phyloP scores from a whole-genome alignment of 2,113 vertebrate species.

The Dasyornis broadbenti region DNA sequence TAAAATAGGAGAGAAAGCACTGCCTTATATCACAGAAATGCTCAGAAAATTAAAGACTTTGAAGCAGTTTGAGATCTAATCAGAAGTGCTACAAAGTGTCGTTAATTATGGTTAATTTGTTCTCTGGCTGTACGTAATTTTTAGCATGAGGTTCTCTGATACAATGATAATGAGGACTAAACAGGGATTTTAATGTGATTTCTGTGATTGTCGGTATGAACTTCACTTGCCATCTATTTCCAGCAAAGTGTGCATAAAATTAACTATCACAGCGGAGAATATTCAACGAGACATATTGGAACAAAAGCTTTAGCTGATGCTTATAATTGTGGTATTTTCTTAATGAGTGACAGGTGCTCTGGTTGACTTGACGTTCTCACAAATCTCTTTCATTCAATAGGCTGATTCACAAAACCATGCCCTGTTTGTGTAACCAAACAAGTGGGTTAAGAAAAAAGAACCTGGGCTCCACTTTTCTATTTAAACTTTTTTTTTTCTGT shows the following conservation, averaged over 20 bases:
- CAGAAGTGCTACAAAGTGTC: conserved; percentile 39
- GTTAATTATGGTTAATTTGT: conserved; percentile 58
- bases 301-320: conserved; percentile 33
- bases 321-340: background rate
- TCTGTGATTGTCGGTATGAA: conserved; percentile 30
- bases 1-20: background rate
- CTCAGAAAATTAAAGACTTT: conserved; percentile 26
- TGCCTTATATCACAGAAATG: background rate
- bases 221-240: conserved; percentile 11
- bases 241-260: conserved; percentile 44
- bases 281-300: background rate
- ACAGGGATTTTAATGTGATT: conserved; percentile 26
- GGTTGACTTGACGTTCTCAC: background rate
- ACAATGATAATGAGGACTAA: conserved; percentile 50
- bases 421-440: conserved; percentile 9
- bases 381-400: background rate
- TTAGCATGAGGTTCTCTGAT: conserved; percentile 31
- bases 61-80: conserved; percentile 52
- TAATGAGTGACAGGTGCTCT: conserved; percentile 44
- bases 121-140: conserved; percentile 40
- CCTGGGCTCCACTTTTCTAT: conserved; percentile 6
- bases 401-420: conserved; percentile 26
- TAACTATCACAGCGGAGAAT: background rate
- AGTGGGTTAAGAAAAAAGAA: background rate
- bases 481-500: background rate